Base-by-base conservation (phyloP, 2,888 invertebrate species). In the Coelinius sp. region DNA sequence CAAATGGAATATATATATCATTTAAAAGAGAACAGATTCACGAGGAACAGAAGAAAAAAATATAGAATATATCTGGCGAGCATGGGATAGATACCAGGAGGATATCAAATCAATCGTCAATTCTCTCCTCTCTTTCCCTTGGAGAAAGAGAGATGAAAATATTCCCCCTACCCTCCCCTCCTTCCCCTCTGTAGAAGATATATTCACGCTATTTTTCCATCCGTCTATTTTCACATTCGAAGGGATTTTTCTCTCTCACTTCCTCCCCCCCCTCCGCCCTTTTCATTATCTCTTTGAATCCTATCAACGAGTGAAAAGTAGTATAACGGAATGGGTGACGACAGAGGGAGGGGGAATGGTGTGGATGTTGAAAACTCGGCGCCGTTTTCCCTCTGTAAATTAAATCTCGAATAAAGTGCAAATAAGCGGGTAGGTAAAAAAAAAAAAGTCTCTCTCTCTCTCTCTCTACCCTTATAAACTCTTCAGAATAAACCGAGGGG, bases 341-440 rank as follows among this genome's bases (percentile, higher is more conserved):
- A 25, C n/a, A 24, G 25, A 10, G 53, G 8, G 8, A 56, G 27
- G 6, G 7, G 20, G 35, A 31, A 59, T 31, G 7, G 59, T 17
- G 41, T 63, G 41, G 63, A 41, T 38, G 63, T 63, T 63, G 63
- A 63, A 59, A 63, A 63, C 63, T 63, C 63, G 63, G 72, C 81
- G 82, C 77, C 82, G 81, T 80, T 81, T 31, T 83, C 83, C 59
- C 35, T 83, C 82, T 84, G 84, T 85, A 85, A 86, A 86, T 86
- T 85, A 86, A 86, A 86, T 85, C 85, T 83, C 84, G 84, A 85
- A 85, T 86, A 86, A 86, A 85, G 86, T 85, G 86, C 85, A 85
- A 85, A 86, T 85, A 86, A 85, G 85, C 84, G 84, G 80, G 80
- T 73, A 79, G 66, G 73, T 75, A 73, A 73, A 74, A 72, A 70